Conservation (phyloP, 2,888 invertebrate genomes). For the Polylopha cassiicola region DNA sequence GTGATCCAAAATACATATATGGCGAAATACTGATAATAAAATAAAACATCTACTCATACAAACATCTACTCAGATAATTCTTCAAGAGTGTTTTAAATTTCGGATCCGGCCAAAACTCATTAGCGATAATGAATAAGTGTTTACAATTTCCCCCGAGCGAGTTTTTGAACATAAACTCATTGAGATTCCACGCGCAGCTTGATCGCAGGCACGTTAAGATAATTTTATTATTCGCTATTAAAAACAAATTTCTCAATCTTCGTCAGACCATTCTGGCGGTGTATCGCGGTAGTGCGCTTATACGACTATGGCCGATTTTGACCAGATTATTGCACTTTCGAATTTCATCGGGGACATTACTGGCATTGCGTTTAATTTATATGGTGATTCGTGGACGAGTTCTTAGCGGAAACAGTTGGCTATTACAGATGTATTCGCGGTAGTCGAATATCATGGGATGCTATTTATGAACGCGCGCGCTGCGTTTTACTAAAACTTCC, state of each 20-base stretch:
- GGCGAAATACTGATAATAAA: no score
- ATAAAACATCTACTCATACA: no score
- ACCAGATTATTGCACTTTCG: slow-evolving; percentile 42
- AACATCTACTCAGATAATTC: no score
- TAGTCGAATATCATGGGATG: slow-evolving; percentile 42
- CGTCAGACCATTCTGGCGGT: slow-evolving; percentile 7
- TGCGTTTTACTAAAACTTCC: no score
- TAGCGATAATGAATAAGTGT: no score
- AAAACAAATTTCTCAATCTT: slow-evolving; percentile 17
- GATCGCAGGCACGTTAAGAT: slow-evolving; percentile 4
- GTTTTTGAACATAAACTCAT: background rate
- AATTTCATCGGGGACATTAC: slow-evolving; percentile 31
- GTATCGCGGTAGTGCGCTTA: slow-evolving; percentile 27
- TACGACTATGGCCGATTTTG: slow-evolving; percentile 8
- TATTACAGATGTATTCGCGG: slow-evolving; percentile 47
- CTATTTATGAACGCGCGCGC: slow-evolving; percentile 27
- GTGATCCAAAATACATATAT: no score
- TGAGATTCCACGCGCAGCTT: background rate
- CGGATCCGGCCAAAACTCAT: no score
- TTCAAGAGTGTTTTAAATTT: no score
- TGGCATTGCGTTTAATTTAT: slow-evolving; percentile 36
- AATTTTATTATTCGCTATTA: slow-evolving; percentile 9
- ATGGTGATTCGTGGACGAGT: slow-evolving; percentile 46
- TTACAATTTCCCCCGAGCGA: no score
- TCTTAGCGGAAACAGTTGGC: slow-evolving; percentile 54